A percentile compares a stretch with the other conserved stretches of the same genome.
Conservation (phyloP, 2,888 invertebrate genomes). For the Pecten maximus region DNA sequence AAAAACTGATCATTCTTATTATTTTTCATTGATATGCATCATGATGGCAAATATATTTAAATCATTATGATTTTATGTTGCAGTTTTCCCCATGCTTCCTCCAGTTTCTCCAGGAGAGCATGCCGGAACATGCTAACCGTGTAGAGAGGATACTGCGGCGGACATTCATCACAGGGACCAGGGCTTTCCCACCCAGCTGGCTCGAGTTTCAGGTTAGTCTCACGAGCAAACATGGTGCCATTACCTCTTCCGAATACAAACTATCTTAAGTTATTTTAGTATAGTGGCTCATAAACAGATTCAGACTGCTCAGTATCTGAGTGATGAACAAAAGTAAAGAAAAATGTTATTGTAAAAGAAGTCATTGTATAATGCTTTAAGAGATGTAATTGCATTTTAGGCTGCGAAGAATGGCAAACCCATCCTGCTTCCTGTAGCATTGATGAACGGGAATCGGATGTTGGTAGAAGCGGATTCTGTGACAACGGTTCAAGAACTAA, state of each 20-base stretch:
- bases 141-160: constrained; percentile 70
- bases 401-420: constrained; percentile 79
- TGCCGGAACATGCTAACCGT: constrained; percentile 70
- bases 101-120: constrained; percentile 70
- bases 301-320: too few relatives aligned
- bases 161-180: constrained; percentile 72
- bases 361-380: too few relatives aligned
- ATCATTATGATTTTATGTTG: constrained; percentile 51
- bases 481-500: constrained; percentile 73
- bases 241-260: too few relatives aligned
- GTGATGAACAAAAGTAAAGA: too few relatives aligned
- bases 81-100: constrained; percentile 73
- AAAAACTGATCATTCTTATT: too few relatives aligned
- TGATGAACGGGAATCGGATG: constrained; percentile 75
- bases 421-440: constrained; percentile 72
- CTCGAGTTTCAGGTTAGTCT: constrained; percentile 74
- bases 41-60: too few relatives aligned
- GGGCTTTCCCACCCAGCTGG: constrained; percentile 77
- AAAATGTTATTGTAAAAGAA: too few relatives aligned
- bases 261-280: too few relatives aligned
- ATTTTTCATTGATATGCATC: too few relatives aligned
- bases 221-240: too few relatives aligned
- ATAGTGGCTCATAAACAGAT: too few relatives aligned
- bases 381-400: constrained; percentile 61
- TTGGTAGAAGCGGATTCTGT: constrained; percentile 73